Evolutionary conservation across 2,797 vertebrate genomes (phyloP), one percentile per base, ranked within the genome.

Genomic region (Syngnathus acus): DNA sequence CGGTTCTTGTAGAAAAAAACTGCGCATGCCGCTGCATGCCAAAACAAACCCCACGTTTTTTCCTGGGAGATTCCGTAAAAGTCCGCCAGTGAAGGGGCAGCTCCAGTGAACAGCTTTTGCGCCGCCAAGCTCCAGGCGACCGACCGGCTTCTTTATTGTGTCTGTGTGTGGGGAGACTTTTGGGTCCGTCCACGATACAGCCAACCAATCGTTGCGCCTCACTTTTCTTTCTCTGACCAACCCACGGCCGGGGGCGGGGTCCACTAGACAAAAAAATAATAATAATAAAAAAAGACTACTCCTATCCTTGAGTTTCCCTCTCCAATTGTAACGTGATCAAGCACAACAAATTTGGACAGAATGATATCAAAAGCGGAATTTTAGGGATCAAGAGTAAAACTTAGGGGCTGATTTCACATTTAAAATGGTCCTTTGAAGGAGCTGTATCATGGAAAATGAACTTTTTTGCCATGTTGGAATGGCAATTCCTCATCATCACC

Each of bases 121-220:
- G 72, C 64, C 62, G 68, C 61, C 64, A 55, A 72, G 69, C 67
- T 71, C 62, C 65, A 57, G 73, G 66, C 67, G 76, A 72, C 70
- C 67, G 77, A 72, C 70, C 78, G 64, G 79, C 71, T 59, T 79
- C 45, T 88, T 87, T 85, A 82, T 82, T 82, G 81, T 83, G 84
- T 81, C 81, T 78, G 72, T 77, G 70, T 40, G 77, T 74, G 67
- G 61, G 72, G 73, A 80, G 79, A 80, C 72, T 73, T 54, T 72
- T 72, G 70, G 66, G 67, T 64, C 73, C 66, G 72, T 72, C 69
- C 75, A 3, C 62, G 43, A 58, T 38, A 62, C 43, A 68, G 57
- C 43, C 70, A 71, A 78, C 89, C 89, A 88, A 88, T 88, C 83
- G 51, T 16, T n/a, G 78, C 62, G 48, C 75, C 1, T 76, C 75